phyloP scores from a whole-genome alignment of 2,797 vertebrate species.

The Rhabdophis nuchalis region DNA sequence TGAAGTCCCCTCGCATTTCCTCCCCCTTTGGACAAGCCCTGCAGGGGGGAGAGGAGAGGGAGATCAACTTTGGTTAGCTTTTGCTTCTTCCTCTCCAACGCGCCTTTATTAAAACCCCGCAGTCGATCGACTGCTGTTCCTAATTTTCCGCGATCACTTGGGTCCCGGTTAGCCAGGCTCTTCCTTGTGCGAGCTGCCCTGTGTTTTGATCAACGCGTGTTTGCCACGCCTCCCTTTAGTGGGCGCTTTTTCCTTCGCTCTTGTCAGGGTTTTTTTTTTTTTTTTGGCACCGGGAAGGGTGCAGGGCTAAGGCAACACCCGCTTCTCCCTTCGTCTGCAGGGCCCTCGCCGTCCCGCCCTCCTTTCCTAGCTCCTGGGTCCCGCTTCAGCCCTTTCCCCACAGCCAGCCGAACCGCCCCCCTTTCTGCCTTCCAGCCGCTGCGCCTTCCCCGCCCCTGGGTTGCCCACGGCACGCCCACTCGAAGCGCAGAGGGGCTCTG shows the following conservation, averaged over 20 bases:
- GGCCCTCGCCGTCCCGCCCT: not conserved
- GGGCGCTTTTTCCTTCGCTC: not conserved
- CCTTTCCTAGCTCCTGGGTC: not conserved
- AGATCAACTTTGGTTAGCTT: not conserved
- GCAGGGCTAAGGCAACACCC: not conserved
- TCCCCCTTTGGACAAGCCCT: not conserved
- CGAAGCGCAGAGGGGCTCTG: not conserved
- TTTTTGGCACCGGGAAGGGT: not conserved
- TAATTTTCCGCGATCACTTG: not conserved
- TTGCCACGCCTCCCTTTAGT: not conserved
- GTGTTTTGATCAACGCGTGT: not conserved
- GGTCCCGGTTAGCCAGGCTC: not conserved
- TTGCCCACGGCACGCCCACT: not conserved
- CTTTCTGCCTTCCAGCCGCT: not conserved
- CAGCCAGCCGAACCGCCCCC: not conserved
- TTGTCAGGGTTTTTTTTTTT: not conserved
- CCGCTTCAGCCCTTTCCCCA: not conserved
- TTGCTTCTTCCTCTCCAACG: not conserved
- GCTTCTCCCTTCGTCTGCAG: not conserved
- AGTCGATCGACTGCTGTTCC: no score
- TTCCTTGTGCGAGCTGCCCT: not conserved
- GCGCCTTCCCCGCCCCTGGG: not conserved
- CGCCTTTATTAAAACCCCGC: not conserved
- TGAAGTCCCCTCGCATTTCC: not conserved
- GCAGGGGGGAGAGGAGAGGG: not conserved